phyloP scores from a whole-genome alignment of 2,113 vertebrate species.

The Paracanthobrama guichenoti region DNA sequence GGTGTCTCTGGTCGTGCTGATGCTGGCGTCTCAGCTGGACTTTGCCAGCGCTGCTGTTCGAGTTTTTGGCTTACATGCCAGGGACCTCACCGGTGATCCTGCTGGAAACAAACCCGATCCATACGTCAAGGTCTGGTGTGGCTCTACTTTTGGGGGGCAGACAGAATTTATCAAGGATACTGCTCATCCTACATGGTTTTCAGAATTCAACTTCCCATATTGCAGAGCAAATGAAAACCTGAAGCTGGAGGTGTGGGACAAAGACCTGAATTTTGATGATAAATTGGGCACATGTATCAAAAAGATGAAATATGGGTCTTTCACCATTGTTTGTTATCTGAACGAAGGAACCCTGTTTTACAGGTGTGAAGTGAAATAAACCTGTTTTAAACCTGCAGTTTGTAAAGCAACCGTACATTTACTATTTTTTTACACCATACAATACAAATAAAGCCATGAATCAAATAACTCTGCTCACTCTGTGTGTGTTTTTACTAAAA shows the following conservation, averaged over 20 bases:
- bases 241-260: slow-evolving; percentile 42
- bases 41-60: neutral
- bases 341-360: neutral
- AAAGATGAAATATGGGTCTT: accelerated
- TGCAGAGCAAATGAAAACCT: neutral
- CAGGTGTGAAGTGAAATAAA: neutral
- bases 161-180: neutral
- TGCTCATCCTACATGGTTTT: neutral
- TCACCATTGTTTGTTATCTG: neutral
- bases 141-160: neutral
- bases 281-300: neutral
- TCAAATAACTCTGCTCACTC: neutral
- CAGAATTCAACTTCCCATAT: neutral
- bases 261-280: slow-evolving; percentile 36
- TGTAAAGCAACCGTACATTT: neutral
- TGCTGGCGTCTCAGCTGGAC: neutral
- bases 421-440: no score
- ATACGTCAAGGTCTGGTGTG: slow-evolving; percentile 28
- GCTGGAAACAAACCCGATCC: neutral
- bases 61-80: neutral
- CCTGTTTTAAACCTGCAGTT: neutral
- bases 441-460: no score
- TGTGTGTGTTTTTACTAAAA: neutral
- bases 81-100: neutral
- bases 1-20: slow-evolving; percentile 22